Base-by-base conservation (phyloP, 2,888 invertebrate species). In the Willowsia nigromaculata region DNA sequence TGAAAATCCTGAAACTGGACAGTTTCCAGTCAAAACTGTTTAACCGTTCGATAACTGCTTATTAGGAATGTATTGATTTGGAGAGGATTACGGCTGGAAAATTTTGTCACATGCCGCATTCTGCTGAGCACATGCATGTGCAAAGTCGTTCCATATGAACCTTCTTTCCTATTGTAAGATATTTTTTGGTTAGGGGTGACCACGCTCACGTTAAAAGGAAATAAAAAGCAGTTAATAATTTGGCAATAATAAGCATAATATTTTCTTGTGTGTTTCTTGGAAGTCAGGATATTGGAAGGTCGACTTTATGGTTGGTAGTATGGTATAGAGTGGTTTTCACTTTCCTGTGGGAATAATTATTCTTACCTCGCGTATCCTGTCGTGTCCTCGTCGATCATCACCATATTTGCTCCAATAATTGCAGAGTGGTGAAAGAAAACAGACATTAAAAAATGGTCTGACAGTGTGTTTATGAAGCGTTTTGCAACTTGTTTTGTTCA, bases 201-300 rank as follows among this genome's bases (percentile, higher is more conserved):
- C 74, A 47, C n/a, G n/a, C n/a, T n/a, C n/a, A n/a, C n/a, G n/a
- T 74, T 74, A 3, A 71, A 15, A 47, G 74, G 74, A 47, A 74
- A 74, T 25, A 22, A 37, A n/a, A 40, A 40, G 3, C 1, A 30
- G 43, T 13, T 25, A 43, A n/a, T 50, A 50, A 74, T 74, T 56
- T 56, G 37, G 15, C 50, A 27, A 74, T 74, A 74, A 74, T 74
- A n/a, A n/a, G n/a, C n/a, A n/a, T n/a, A n/a, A n/a, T 74, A 74
- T n/a, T 27, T 50, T 47, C 27, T 50, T 74, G 5, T 1, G 56
- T 56, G 4, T 5, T 82, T 50, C 83, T 78, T 56, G 71, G 84
- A 83, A 88, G 27, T 47, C 30, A 74, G 56, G 80, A 74, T 76
- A 86, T 53, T 84, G 84, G 89, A 89, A 89, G 89, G 89, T 89